Evolutionary conservation across 2,888 invertebrate genomes (phyloP).

Genomic region (Ectemnius cavifrons): DNA sequence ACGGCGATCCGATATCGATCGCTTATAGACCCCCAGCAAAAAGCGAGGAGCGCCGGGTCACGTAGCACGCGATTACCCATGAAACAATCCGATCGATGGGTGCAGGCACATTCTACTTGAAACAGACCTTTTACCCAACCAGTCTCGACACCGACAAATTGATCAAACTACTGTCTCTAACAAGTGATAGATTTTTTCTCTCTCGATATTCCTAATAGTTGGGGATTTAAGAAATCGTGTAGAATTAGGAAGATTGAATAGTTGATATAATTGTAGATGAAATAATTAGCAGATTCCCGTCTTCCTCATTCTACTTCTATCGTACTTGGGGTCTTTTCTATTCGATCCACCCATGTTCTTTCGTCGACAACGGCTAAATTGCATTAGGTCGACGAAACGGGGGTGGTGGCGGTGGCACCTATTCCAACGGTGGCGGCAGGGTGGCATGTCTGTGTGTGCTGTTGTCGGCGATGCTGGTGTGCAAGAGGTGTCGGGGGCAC

Average conservation of each 20-base stretch:
- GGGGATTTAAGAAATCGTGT: not conserved
- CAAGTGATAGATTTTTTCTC: constrained; percentile 6
- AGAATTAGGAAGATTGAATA: not conserved
- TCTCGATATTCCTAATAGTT: not conserved
- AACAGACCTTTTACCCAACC: not conserved
- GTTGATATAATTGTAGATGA: constrained; percentile 30
- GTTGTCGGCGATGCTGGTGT: constrained; percentile 34
- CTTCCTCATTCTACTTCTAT: constrained; percentile 12
- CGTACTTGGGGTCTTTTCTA: not conserved
- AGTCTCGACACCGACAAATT: constrained; percentile 6
- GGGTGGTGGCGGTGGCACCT: constrained; percentile 8
- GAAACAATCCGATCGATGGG: not conserved
- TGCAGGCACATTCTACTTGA: not conserved
- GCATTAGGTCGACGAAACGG: constrained; percentile 50
- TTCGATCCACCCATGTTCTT: not conserved
- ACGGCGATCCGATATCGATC: constrained; percentile 7
- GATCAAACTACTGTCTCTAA: not conserved
- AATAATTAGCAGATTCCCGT: constrained; percentile 46
- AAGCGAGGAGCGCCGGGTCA: not conserved
- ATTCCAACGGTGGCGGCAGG: constrained; percentile 13
- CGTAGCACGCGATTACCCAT: not conserved
- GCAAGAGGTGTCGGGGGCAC: constrained; percentile 30
- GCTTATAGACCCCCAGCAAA: not conserved
- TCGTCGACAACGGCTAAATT: constrained; percentile 56
- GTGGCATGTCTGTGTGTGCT: constrained; percentile 28